phyloP scores from a whole-genome alignment of 2,888 invertebrate genomes.

The Trypoxylon attenuatum region DNA sequence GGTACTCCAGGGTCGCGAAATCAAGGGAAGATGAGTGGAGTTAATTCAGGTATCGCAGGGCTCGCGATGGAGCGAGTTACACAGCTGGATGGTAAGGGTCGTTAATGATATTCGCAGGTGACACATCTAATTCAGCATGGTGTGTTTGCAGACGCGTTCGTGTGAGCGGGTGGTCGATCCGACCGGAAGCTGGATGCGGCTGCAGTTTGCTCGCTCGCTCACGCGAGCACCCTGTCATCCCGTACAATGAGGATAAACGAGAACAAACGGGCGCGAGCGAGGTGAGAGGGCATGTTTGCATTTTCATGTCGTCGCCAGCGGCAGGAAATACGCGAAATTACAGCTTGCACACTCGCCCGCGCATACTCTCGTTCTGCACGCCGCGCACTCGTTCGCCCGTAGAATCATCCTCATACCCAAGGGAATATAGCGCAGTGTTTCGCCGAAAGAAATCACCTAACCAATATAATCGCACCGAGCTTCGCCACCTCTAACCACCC shows the following conservation, averaged over 20 bases:
- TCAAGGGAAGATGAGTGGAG: too few relatives aligned
- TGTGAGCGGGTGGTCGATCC: too few relatives aligned
- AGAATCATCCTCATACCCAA: not conserved
- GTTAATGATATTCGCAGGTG: conserved; percentile 65
- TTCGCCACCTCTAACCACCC: not conserved
- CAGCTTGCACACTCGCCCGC: conserved; percentile 24
- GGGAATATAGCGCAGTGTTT: not conserved
- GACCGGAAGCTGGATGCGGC: conserved; percentile 62
- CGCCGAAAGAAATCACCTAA: not conserved
- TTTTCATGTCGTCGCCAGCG: conserved; percentile 62
- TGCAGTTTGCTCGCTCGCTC: conserved; percentile 46
- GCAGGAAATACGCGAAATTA: conserved; percentile 58
- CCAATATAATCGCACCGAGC: too few relatives aligned
- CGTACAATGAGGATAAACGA: conserved; percentile 65
- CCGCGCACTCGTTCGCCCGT: not conserved
- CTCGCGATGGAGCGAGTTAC: conserved; percentile 25
- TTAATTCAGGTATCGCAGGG: conserved; percentile 38
- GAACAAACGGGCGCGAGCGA: conserved; percentile 60
- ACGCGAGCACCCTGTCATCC: conserved; percentile 58
- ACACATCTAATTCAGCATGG: conserved; percentile 67
- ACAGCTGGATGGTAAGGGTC: conserved; percentile 57
- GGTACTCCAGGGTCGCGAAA: too few relatives aligned
- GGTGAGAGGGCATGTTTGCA: conserved; percentile 61
- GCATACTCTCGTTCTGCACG: too few relatives aligned
- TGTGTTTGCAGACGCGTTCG: too few relatives aligned